Evolutionary conservation across 35 echinoderm and acorn worm genomes (phyloP).

Genomic region (Nesometra sesokonis): DNA sequence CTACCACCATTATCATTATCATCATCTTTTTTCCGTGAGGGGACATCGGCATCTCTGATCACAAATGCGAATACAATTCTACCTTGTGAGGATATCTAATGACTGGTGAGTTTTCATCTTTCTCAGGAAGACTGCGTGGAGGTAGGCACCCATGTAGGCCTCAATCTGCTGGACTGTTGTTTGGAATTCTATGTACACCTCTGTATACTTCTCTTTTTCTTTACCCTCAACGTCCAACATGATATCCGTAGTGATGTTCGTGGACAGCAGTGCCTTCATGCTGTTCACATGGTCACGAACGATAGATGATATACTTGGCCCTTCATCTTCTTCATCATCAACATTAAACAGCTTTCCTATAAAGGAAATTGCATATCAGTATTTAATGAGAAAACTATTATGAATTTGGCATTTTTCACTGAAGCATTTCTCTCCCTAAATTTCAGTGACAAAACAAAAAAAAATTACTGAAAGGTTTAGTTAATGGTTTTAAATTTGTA

Average conservation of each 20-base stretch:
- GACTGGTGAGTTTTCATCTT: slow-evolving; percentile 90
- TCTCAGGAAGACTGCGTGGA: slow-evolving; percentile 81
- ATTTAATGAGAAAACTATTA: no score
- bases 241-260: slow-evolving; percentile 63
- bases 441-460: no score
- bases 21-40: no score
- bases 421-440: no score
- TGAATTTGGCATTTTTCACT: no score
- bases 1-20: no score
- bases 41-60: no score
- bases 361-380: not conserved
- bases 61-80: no score
- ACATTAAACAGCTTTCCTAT: slow-evolving; percentile 71
- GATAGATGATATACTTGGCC: slow-evolving; percentile 76
- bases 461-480: no score
- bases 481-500: no score
- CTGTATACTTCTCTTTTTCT: slow-evolving; percentile 68
- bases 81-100: slow-evolving; percentile 73
- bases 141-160: slow-evolving; percentile 73
- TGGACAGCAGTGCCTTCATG: slow-evolving; percentile 61
- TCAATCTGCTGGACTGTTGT: slow-evolving; percentile 79
- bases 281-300: slow-evolving; percentile 71
- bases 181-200: slow-evolving; percentile 73
- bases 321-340: slow-evolving; percentile 48
- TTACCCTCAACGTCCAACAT: slow-evolving; percentile 87